These are phyloP conservation scores for Hoplostethus atlanticus DNA, from an alignment of 2,797 vertebrate genomes.

Conservation along the genomic window DNA sequence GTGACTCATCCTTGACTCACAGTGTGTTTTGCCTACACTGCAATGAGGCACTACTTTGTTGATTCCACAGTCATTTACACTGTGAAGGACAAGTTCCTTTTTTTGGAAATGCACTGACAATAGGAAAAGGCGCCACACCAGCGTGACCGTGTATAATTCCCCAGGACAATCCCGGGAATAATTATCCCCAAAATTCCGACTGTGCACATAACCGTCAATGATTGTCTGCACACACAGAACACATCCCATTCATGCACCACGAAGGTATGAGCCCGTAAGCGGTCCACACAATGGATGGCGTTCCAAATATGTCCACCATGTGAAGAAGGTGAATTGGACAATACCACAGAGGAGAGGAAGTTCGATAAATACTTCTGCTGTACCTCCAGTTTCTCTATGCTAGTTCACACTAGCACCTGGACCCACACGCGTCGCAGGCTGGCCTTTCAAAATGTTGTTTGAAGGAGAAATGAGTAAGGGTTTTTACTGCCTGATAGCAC, in stretches of 20 bases:
- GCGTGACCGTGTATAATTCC: conserved; percentile 42
- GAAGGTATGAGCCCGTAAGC: conserved; percentile 15
- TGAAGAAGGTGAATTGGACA: no score
- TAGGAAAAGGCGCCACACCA: neutral
- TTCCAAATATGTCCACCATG: no score
- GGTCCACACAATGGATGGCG: no score
- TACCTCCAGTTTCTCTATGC: no score
- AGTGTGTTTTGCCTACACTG: conserved; percentile 25
- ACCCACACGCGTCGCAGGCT: no score
- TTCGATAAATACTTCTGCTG: no score
- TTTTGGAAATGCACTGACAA: conserved; percentile 20
- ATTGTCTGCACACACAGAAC: conserved; percentile 47
- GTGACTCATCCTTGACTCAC: conserved; percentile 22
- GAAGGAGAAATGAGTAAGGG: neutral
- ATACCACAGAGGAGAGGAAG: no score
- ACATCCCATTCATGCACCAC: conserved; percentile 46
- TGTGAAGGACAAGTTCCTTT: conserved; percentile 6
- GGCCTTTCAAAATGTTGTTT: no score
- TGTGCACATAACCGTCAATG: conserved; percentile 38
- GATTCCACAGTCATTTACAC: conserved; percentile 2
- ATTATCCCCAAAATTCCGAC: conserved; percentile 49
- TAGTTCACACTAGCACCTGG: no score
- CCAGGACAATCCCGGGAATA: conserved; percentile 44
- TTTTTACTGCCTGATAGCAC: neutral
- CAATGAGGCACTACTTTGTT: conserved; percentile 35